Base-by-base conservation (phyloP, 2,888 invertebrate genomes). In the Cremastinae sp. region DNA sequence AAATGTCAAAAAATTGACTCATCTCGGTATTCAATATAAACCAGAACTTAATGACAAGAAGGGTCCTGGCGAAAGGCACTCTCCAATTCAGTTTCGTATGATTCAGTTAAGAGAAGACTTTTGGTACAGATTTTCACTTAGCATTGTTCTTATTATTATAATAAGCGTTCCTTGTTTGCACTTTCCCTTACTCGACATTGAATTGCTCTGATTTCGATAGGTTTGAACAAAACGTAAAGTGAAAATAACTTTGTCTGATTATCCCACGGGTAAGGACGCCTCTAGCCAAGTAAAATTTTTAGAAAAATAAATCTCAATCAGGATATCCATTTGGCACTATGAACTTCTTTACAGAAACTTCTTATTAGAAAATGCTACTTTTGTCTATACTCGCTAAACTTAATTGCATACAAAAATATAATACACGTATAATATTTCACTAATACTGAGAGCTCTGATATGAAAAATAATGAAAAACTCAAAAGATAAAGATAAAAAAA, bases 251-350 rank as follows among this genome's bases (percentile, higher is more conserved):
- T 45, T n/a, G 61, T 49, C 54, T 71, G 49, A 71, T 71, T 71
- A 66, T 66, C 54, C 61, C 49, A 22, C 66, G 20, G 36, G 61
- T 12, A 45, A 45, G 18, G 43, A 49, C 49, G 54, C 41, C 41
- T 47, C 34, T 14, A 75, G 65, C 49, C 66, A 49, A 65, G 28
- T 58, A 54, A 65, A 58, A 59, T 43, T 53, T 75, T 51, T 62
- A 36, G 49, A 62, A 66, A 66, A 75, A 62, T 59, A 12, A 54
- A 38, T 54, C 47, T 61, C 54, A 18, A 65, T 68, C 51, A 47
- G 49, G 34, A 28, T 41, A 36, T 34, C 47, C n/a, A n/a, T 49
- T 61, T 66, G 54, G 28, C 47, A 20, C 49, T 62, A 38, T n/a
- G n/a, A n/a, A n/a, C 54, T 54, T 49, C 10, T 61, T 47, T 9